Evolutionary conservation across 2,888 invertebrate genomes (phyloP), one percentile per base, ranked within the genome.

Genomic region (Agonopterix subpropinquella): DNA sequence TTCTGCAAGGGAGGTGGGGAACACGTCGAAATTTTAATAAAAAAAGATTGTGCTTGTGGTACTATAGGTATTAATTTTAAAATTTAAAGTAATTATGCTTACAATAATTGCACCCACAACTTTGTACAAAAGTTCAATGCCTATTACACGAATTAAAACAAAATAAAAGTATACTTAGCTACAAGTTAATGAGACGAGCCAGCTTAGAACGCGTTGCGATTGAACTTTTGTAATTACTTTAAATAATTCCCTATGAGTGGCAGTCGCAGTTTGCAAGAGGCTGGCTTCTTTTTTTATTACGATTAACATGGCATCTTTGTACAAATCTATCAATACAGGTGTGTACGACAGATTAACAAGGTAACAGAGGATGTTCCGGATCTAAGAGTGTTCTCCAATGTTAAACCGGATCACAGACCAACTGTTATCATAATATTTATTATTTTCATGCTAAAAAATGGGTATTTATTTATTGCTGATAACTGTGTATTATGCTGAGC

Each of bases 41-140:
- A 13, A 13, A 13, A 13, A 13, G 13, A 13, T 13, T 13, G 13
- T 13, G 13, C 2, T 13, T 13, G 13, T 13, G 13, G 13, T 13
- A 13, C 13, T 13, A 13, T 13, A n/a, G n/a, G n/a, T n/a, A 13
- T 13, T 13, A 13, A 1, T 13, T 13, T 13, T 13, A 13, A 13
- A 13, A 13, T 13, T 13, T 13, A 13, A 2, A 13, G 13, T 13
- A 13, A 13, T 13, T 13, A 13, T 4, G 28, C 28, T 18, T 18
- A 18, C 2, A 18, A 18, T 18, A 18, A 18, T 18, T 18, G n/a
- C 41, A 41, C 41, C n/a, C 41, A 77, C 80, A 82, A 80, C 82
- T 80, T 82, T 83, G 80, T 81, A 80, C 80, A 80, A 80, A 82
- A 82, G 78, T 80, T 80, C 75, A 80, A 79, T 13, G 13, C 13